Conservation (phyloP, 1,140 invertebrate genomes). For the Piezodorus guildinii region DNA sequence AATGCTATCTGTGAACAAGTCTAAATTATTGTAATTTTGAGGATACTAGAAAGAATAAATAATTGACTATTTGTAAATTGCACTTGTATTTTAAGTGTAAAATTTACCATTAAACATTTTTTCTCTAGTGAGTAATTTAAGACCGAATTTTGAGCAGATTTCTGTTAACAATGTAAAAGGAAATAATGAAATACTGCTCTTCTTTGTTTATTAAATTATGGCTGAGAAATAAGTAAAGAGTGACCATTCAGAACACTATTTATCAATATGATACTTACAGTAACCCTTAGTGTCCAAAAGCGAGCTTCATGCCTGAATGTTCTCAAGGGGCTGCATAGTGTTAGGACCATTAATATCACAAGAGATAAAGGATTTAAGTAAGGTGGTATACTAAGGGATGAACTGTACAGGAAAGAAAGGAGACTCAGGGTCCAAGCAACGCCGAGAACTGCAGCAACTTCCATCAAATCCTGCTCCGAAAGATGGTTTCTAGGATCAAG, state of each 20-base stretch:
- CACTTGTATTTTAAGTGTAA: too few relatives aligned
- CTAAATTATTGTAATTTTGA: too few relatives aligned
- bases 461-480: constrained; percentile 69
- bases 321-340: constrained; percentile 68
- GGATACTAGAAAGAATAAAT: too few relatives aligned
- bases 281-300: constrained; percentile 42
- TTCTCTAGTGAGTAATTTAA: too few relatives aligned
- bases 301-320: constrained; percentile 66
- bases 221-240: too few relatives aligned
- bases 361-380: constrained; percentile 66
- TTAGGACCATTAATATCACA: constrained; percentile 53
- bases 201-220: too few relatives aligned
- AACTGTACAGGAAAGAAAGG: constrained; percentile 54
- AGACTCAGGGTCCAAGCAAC: constrained; percentile 70
- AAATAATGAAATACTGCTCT: too few relatives aligned
- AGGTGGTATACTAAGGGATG: constrained; percentile 58
- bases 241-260: not conserved
- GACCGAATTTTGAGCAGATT: not conserved
- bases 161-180: too few relatives aligned
- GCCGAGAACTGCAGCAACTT: constrained; percentile 72
- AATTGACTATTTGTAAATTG: too few relatives aligned
- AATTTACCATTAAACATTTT: too few relatives aligned
- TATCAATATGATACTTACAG: constrained; percentile 31
- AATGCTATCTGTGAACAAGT: too few relatives aligned
- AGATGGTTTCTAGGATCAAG: constrained; percentile 79